A percentile compares a stretch with the other conserved stretches of the same genome.
Evolutionary conservation across 2,113 vertebrate genomes (phyloP).

Genomic region (Oryzias celebensis): DNA sequence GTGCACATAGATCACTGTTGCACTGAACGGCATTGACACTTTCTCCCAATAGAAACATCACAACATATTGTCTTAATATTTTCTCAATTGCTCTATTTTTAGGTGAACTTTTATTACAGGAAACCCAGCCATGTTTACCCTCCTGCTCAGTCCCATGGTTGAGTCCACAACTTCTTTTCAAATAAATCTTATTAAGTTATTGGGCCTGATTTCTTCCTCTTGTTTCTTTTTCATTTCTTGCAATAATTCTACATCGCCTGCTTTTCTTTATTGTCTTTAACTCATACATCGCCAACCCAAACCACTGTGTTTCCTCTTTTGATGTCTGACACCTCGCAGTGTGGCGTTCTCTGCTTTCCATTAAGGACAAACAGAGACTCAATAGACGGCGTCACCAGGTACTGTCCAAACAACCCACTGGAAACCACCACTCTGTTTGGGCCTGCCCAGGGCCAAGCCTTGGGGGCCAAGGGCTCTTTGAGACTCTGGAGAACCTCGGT

Average conservation of each 20-base stretch:
- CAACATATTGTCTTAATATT: constrained; percentile 64
- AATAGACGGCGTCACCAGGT: constrained; percentile 86
- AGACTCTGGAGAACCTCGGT: constrained; percentile 80
- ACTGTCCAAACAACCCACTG: constrained; percentile 92
- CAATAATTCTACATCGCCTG: constrained; percentile 16
- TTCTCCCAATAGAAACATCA: constrained; percentile 72
- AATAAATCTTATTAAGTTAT: constrained; percentile 66
- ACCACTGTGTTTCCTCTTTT: constrained; percentile 87
- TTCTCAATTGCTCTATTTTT: constrained; percentile 64
- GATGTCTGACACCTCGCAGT: constrained; percentile 91
- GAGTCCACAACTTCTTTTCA: constrained; percentile 71
- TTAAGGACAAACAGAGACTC: constrained; percentile 90
- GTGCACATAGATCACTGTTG: constrained; percentile 80
- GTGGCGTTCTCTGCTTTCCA: constrained; percentile 84
- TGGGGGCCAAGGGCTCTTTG: constrained; percentile 79
- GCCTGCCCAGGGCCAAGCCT: constrained; percentile 84
- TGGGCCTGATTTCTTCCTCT: constrained; percentile 56
- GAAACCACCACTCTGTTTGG: constrained; percentile 85
- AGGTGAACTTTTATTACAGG: constrained; percentile 73
- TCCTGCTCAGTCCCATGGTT: constrained; percentile 72
- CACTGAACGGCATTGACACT: constrained; percentile 76
- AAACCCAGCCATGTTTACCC: constrained; percentile 57
- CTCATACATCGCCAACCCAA: constrained; percentile 97
- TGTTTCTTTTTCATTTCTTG: constrained; percentile 14
- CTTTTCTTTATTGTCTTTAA: constrained; percentile 19